These are phyloP conservation scores for Caiman crocodilus DNA, from an alignment of 2,797 vertebrate species.

Conservation along the genomic window DNA sequence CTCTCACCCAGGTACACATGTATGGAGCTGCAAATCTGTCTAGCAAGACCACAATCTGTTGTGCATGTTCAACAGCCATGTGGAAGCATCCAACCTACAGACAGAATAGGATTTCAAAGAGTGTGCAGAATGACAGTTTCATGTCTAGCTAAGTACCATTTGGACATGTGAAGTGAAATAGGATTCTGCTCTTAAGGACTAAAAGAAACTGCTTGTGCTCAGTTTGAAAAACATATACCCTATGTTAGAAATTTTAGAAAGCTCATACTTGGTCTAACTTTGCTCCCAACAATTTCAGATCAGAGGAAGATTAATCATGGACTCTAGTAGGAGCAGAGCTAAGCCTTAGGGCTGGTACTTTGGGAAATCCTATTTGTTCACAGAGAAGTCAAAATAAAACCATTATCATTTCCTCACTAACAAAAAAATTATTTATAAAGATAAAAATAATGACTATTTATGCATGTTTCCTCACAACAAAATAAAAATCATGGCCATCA, in stretches of 20 bases:
- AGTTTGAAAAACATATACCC: not conserved
- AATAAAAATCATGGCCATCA: not conserved
- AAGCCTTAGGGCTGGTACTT: not conserved
- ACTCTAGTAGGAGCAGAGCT: not conserved
- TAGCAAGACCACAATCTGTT: too few relatives aligned
- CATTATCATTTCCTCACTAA: not conserved
- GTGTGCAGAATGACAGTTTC: too few relatives aligned
- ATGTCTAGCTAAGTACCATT: too few relatives aligned
- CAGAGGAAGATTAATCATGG: not conserved
- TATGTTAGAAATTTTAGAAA: not conserved
- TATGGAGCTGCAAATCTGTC: too few relatives aligned
- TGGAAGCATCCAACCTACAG: too few relatives aligned
- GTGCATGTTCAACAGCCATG: too few relatives aligned
- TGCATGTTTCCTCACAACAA: not conserved
- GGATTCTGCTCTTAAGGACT: not conserved
- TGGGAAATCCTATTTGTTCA: too few relatives aligned
- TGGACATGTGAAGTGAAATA: too few relatives aligned
- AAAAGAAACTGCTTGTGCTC: not conserved
- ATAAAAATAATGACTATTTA: fast-evolving
- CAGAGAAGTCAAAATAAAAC: not conserved
- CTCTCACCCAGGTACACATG: too few relatives aligned
- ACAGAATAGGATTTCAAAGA: too few relatives aligned
- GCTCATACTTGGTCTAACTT: not conserved
- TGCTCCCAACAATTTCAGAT: not conserved
- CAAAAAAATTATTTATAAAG: not conserved